These are phyloP conservation scores for Agrochola macilenta DNA, from an alignment of 2,888 invertebrate genomes.

Conservation along the genomic window DNA sequence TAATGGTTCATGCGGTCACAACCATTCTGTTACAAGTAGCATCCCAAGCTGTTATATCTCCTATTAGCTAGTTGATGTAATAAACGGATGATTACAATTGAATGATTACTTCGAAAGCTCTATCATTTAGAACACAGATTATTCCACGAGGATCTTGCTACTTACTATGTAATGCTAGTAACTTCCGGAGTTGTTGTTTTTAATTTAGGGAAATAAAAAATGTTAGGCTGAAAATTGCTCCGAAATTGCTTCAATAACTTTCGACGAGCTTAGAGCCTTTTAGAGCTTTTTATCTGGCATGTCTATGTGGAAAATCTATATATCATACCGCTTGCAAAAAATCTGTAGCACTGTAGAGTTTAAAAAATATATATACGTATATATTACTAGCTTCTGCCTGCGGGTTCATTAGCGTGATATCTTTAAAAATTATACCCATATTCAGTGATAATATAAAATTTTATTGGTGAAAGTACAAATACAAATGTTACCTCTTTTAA, in stretches of 20 bases:
- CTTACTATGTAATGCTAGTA: not conserved
- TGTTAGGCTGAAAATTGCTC: not conserved
- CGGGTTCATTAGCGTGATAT: too few relatives aligned
- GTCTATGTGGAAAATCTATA: too few relatives aligned
- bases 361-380: too few relatives aligned
- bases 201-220: not conserved
- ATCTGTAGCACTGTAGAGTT: not conserved
- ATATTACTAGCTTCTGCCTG: too few relatives aligned
- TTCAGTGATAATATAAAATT: too few relatives aligned
- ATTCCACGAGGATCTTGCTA: not conserved
- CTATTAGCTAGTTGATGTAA: slow-evolving; percentile 39
- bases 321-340: not conserved
- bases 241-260: not conserved
- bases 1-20: slow-evolving; percentile 38
- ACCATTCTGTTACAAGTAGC: slow-evolving; percentile 36
- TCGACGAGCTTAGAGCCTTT: not conserved
- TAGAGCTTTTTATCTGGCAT: not conserved
- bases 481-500: too few relatives aligned
- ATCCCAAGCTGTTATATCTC: slow-evolving; percentile 37
- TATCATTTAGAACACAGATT: not conserved
- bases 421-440: too few relatives aligned
- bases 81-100: slow-evolving; percentile 15
- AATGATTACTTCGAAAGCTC: slow-evolving; percentile 3
- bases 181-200: not conserved
- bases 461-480: too few relatives aligned